phyloP scores from a whole-genome alignment of 2,113 vertebrate species.

The Rhagologus leucostigma region DNA sequence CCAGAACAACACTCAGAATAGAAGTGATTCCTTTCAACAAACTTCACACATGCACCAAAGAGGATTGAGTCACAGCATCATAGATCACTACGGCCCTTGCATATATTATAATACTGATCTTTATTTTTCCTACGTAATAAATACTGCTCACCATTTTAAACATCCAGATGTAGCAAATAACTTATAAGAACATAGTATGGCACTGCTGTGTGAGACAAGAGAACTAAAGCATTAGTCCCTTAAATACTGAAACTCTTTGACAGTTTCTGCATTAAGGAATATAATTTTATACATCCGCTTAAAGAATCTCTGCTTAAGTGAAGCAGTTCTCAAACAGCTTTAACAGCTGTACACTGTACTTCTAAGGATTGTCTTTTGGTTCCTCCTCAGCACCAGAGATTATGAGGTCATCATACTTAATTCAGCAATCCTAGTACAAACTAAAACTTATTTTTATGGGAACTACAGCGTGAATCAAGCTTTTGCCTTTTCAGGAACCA shows the following conservation, averaged over 20 bases:
- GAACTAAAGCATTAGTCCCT: background rate
- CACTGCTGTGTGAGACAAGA: background rate
- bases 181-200: background rate
- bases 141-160: background rate
- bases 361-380: background rate
- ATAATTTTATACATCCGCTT: accelerated
- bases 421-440: background rate
- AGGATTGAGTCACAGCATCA: background rate
- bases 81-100: too few relatives aligned
- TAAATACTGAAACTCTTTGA: background rate
- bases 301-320: background rate
- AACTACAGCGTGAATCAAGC: background rate
- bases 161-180: background rate
- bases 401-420: background rate
- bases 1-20: background rate
- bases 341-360: background rate
- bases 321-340: background rate
- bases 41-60: accelerated
- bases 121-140: background rate
- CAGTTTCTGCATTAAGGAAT: background rate
- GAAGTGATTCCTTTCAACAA: background rate
- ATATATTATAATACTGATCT: background rate
- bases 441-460: background rate
- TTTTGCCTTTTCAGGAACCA: background rate
- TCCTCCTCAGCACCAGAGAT: background rate